phyloP scores from a whole-genome alignment of 2,797 vertebrate species.

The Gymnothorax javanicus region DNA sequence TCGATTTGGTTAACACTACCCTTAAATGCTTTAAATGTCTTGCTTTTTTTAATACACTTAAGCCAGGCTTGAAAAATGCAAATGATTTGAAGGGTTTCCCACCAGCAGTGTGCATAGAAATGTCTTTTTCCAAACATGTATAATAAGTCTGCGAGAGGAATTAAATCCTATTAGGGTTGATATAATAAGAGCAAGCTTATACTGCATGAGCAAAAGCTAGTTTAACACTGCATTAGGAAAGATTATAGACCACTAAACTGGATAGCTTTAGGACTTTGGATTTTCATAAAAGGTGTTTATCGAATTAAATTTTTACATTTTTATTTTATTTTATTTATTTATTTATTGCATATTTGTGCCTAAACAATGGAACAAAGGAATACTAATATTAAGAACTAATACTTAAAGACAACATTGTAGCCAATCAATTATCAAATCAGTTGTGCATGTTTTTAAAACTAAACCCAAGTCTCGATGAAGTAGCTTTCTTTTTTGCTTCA shows the following conservation, averaged over 20 bases:
- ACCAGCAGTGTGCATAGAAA: constrained; percentile 7
- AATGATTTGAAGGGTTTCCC: background rate
- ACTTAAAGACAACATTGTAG: background rate
- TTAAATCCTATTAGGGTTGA: constrained; percentile 21
- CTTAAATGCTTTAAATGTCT: background rate
- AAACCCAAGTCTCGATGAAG: constrained; percentile 7
- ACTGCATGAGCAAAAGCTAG: constrained; percentile 10
- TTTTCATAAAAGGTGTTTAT: background rate
- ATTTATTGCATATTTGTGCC: no score
- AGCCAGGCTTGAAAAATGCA: background rate
- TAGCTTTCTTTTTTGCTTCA: background rate
- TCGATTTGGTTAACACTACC: constrained; percentile 2
- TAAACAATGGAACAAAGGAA: no score
- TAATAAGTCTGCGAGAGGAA: constrained; percentile 22
- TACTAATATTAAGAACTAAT: background rate
- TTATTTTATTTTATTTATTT: no score
- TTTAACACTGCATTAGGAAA: constrained; percentile 19
- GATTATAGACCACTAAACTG: constrained; percentile 13
- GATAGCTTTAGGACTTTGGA: constrained; percentile 13
- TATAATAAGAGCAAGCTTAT: constrained; percentile 14
- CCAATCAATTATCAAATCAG: background rate
- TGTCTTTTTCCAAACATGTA: constrained; percentile 8
- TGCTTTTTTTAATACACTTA: background rate
- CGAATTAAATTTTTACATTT: background rate
- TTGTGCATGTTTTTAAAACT: background rate